Base-by-base conservation (phyloP, 1,140 invertebrate species). In the Anastrepha obliqua region DNA sequence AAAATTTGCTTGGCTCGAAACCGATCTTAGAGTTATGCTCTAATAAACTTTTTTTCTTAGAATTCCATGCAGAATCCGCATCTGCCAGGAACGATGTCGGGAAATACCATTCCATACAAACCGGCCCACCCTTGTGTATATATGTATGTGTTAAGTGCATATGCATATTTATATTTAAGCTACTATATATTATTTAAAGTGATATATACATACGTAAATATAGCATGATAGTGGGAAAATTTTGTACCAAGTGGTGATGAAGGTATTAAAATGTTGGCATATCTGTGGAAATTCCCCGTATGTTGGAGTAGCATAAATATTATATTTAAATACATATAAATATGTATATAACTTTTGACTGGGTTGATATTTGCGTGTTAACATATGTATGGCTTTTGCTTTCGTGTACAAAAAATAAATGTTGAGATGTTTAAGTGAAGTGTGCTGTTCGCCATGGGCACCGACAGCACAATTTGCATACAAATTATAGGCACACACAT, bases 261-360 rank as follows among this genome's bases (percentile, higher is more conserved):
- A 55, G 7, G 70, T 47, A 74, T 74, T 74, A 74, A 74, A 74
- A 74, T 51, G 17, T 74, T 74, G 47, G 47, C 74, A n/a, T 81
- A 47, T 55, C 74, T 81, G 74, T 42, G 51, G 74, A 51, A 81
- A 81, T 81, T 20, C 55, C 47, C 5, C 70, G 70, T 74, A 13
- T 81, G n/a, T 55, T 81, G 51, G 47, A 20, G 55, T 55, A 29
- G 29, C 6, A 13, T 55, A 55, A 81, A 81, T 81, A 81, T 55
- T 15, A 39, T 29, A 29, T 47, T 29, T 70, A 44, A n/a, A 70
- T 44, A 70, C 6, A 67, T 67, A 39, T 20, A 20, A 5, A 67
- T 17, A 67, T 67, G 29, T 7, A 67, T 39, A 29, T 67, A 67
- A 7, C 17, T 70, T 29, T 20, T 13, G 20, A 70, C 65, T 70